Percentiles rank a stretch among this genome's conserved stretches.
phyloP scores from a whole-genome alignment of 2,797 vertebrate genomes.

The Onychomys arenicola region DNA sequence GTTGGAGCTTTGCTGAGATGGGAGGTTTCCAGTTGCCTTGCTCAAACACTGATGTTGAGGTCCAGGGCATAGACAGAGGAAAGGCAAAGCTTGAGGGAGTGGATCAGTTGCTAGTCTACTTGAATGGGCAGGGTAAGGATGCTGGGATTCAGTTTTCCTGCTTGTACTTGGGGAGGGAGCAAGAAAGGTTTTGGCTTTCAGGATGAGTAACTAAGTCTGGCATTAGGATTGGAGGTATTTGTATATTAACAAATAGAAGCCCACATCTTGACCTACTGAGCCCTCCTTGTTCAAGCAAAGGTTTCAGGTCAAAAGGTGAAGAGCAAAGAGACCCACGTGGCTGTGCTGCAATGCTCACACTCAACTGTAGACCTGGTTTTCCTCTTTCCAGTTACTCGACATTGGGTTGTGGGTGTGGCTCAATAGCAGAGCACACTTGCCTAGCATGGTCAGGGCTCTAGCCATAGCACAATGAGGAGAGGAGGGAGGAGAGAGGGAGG shows the following conservation, averaged over 20 bases:
- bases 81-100: background rate
- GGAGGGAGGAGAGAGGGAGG: background rate
- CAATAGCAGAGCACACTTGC: background rate
- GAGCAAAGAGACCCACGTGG: background rate
- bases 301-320: background rate
- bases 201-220: conserved; percentile 13
- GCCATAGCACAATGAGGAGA: background rate
- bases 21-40: background rate
- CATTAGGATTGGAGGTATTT: background rate
- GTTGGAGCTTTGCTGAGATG: background rate
- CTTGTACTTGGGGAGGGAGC: background rate
- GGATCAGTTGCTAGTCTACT: background rate
- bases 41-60: background rate
- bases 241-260: background rate
- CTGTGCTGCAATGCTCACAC: background rate
- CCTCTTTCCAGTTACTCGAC: background rate
- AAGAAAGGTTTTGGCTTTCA: conserved; percentile 51
- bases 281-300: background rate
- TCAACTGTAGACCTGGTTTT: background rate
- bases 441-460: background rate
- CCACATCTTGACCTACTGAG: background rate
- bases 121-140: background rate
- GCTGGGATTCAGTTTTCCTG: background rate
- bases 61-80: background rate
- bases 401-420: background rate